These are phyloP conservation scores for Eleginops maclovinus DNA, from an alignment of 2,113 vertebrate species.

Conservation along the genomic window DNA sequence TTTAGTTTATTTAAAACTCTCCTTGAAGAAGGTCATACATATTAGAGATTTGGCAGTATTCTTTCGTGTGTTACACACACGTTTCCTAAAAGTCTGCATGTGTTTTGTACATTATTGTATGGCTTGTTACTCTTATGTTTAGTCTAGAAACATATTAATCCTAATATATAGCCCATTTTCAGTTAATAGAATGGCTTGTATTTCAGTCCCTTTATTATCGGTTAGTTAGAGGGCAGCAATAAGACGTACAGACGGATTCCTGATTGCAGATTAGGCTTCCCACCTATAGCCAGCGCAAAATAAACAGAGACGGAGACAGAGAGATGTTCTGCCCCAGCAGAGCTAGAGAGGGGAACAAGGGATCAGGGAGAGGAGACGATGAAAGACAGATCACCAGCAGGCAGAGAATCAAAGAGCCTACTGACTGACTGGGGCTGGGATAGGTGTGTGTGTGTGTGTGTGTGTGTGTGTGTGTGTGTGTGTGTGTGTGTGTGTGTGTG, in stretches of 20 bases:
- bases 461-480: constrained; percentile 47
- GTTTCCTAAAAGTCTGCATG: neutral
- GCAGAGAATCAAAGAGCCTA: constrained; percentile 77
- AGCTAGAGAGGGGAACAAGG: constrained; percentile 68
- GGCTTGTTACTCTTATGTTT: neutral
- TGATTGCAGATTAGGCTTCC: constrained; percentile 67
- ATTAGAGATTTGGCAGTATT: too few species aligned
- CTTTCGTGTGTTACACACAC: too few species aligned
- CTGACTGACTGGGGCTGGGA: constrained; percentile 68
- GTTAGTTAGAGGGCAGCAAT: constrained; percentile 11
- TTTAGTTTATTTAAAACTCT: too few species aligned
- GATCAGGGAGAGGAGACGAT: constrained; percentile 76
- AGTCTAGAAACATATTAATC: neutral
- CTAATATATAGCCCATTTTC: neutral
- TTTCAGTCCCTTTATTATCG: constrained; percentile 3
- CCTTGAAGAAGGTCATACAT: constrained; percentile 3
- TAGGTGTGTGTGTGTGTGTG: constrained; percentile 67
- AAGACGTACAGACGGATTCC: constrained; percentile 39
- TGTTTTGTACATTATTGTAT: neutral
- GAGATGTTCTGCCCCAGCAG: constrained; percentile 66
- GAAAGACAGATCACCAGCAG: constrained; percentile 81
- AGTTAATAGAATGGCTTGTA: neutral
- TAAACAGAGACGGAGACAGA: constrained; percentile 72
- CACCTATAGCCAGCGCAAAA: constrained; percentile 64
- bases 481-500: constrained; percentile 65